These are phyloP conservation scores for Podargus strigoides DNA, from an alignment of 2,797 vertebrate genomes.

Conservation along the genomic window DNA sequence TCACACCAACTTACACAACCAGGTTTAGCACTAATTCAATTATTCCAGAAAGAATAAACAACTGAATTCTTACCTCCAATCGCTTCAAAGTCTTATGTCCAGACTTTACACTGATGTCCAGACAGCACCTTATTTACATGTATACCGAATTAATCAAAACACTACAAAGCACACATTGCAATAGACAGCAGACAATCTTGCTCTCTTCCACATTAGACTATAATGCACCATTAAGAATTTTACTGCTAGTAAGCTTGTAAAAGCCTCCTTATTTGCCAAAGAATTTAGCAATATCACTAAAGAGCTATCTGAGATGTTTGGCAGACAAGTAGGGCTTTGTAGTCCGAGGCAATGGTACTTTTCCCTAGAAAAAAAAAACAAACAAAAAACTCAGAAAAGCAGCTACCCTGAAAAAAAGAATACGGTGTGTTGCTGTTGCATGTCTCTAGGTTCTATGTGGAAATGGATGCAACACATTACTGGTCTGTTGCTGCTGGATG, in stretches of 20 bases:
- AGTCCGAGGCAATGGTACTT: neutral
- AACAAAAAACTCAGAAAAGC: neutral
- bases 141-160: neutral
- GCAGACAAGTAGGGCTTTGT: neutral
- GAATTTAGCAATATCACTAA: neutral
- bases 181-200: neutral
- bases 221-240: neutral
- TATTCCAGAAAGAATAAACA: neutral
- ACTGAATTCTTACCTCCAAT: neutral
- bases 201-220: neutral
- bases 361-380: neutral
- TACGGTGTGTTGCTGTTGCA: neutral
- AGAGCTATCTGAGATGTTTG: neutral
- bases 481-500: neutral
- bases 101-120: neutral
- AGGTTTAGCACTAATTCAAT: neutral
- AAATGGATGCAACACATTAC: neutral
- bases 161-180: neutral
- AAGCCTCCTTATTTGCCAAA: neutral
- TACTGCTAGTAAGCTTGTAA: neutral
- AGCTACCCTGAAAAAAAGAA: neutral
- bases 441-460: neutral
- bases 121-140: neutral
- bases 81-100: neutral
- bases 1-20: neutral